Percentiles rank a stretch among this genome's conserved stretches.
Evolutionary conservation across 1,140 invertebrate genomes (phyloP).

Genomic region (Scylla paramamosain): DNA sequence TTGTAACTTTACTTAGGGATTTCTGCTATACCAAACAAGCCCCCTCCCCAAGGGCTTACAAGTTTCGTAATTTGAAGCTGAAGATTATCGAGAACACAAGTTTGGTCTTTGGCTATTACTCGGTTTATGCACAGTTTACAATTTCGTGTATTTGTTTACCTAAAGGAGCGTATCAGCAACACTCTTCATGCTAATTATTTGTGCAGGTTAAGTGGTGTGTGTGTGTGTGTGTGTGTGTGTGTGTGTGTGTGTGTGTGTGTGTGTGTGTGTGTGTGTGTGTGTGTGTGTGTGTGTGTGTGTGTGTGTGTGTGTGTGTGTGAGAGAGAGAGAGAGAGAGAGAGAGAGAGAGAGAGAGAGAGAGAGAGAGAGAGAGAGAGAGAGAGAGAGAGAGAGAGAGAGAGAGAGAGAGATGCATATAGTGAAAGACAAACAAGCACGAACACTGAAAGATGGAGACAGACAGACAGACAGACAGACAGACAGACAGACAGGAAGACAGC

Average conservation of each 20-base stretch:
- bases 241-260: too few relatives aligned
- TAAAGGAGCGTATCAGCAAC: neutral
- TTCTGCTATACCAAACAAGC: too few relatives aligned
- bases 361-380: constrained; percentile 46
- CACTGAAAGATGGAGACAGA: neutral
- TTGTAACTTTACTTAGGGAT: too few relatives aligned
- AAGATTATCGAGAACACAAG: too few relatives aligned
- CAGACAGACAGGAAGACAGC: neutral
- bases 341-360: constrained; percentile 45
- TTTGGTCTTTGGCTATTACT: too few relatives aligned
- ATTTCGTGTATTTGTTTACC: too few relatives aligned
- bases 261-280: too few relatives aligned
- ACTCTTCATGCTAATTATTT: neutral
- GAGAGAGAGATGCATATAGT: constrained; percentile 22
- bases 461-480: neutral
- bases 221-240: neutral
- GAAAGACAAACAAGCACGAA: neutral
- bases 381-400: constrained; percentile 48
- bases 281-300: too few relatives aligned
- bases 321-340: constrained; percentile 50
- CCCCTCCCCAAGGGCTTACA: too few relatives aligned
- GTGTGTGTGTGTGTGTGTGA: neutral
- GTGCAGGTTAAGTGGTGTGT: neutral
- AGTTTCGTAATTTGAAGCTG: too few relatives aligned
- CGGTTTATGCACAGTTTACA: too few relatives aligned